Percentiles rank a stretch among this genome's conserved stretches.
These are phyloP conservation scores for Alouatta palliata DNA, from an alignment of 2,113 vertebrate species.

Conservation along the genomic window DNA sequence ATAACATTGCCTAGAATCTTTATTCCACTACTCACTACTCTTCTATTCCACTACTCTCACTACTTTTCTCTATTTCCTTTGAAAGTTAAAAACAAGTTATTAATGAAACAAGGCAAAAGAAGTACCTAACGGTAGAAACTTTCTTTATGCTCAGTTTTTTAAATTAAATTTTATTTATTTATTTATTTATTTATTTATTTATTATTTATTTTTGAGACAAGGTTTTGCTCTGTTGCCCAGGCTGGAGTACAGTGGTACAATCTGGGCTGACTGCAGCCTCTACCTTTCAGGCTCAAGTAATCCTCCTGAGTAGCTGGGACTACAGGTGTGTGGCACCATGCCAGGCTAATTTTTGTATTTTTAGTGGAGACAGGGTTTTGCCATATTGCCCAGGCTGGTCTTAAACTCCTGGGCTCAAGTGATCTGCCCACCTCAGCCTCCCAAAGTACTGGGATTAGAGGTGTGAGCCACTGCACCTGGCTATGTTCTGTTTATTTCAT, in stretches of 20 bases:
- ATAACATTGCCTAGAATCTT: neutral
- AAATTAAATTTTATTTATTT: too few species aligned
- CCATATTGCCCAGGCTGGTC: neutral
- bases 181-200: too few species aligned
- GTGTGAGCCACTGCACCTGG: neutral
- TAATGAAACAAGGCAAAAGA: neutral
- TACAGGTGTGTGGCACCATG: too few species aligned
- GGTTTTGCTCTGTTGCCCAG: too few species aligned
- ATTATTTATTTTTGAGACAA: too few species aligned
- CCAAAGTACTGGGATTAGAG: neutral
- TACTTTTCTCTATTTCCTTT: constrained; percentile 12
- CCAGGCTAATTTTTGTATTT: too few species aligned
- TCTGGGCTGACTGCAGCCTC: too few species aligned
- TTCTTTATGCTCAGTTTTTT: neutral
- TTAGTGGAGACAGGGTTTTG: too few species aligned
- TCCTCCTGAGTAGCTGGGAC: too few species aligned
- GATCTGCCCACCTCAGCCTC: neutral
- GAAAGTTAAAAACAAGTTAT: neutral
- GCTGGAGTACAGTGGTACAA: too few species aligned
- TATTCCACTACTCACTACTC: neutral
- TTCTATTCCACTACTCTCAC: neutral
- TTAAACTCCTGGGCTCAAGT: neutral
- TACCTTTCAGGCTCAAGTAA: too few species aligned
- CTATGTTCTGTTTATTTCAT: neutral
- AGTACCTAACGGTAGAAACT: neutral